Percentiles rank a stretch among this genome's conserved stretches.
Conservation (phyloP, 1,140 invertebrate species). For the Palaemon carinicauda region DNA sequence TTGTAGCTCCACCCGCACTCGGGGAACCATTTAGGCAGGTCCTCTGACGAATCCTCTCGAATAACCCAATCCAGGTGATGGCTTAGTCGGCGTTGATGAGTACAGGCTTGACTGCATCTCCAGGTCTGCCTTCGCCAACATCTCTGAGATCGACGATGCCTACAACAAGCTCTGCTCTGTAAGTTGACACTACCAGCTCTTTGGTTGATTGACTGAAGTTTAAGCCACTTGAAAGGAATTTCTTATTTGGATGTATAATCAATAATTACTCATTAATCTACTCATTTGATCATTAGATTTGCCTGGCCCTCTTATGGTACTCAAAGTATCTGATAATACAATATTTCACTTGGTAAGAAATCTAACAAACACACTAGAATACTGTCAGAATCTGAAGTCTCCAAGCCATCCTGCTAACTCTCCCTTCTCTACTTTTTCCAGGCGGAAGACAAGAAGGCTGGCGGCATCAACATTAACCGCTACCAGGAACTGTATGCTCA, state of each 20-base stretch:
- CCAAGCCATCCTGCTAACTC: too few species aligned
- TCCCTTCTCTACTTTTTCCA: constrained; percentile 62
- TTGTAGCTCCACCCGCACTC: too few species aligned
- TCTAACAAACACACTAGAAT: too few species aligned
- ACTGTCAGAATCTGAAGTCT: too few species aligned
- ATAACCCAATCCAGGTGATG: constrained; percentile 69
- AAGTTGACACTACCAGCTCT: constrained; percentile 63
- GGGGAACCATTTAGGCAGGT: too few species aligned
- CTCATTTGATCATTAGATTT: too few species aligned
- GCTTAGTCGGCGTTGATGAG: constrained; percentile 79
- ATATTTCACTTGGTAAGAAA: too few species aligned
- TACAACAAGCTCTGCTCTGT: constrained; percentile 80
- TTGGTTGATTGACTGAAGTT: not conserved
- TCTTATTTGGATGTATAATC: too few species aligned
- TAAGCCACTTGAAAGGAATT: too few species aligned
- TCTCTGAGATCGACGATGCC: constrained; percentile 78
- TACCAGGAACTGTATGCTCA: constrained; percentile 85
- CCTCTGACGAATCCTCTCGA: not conserved
- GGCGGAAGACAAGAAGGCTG: constrained; percentile 81
- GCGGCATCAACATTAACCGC: constrained; percentile 77
- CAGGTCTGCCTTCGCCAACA: constrained; percentile 78
- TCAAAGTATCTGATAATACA: too few species aligned
- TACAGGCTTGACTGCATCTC: constrained; percentile 83
- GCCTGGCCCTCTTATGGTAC: too few species aligned
- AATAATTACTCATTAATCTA: too few species aligned